Conservation (phyloP, 2,113 vertebrate species). For the Sceloporus undulatus region DNA sequence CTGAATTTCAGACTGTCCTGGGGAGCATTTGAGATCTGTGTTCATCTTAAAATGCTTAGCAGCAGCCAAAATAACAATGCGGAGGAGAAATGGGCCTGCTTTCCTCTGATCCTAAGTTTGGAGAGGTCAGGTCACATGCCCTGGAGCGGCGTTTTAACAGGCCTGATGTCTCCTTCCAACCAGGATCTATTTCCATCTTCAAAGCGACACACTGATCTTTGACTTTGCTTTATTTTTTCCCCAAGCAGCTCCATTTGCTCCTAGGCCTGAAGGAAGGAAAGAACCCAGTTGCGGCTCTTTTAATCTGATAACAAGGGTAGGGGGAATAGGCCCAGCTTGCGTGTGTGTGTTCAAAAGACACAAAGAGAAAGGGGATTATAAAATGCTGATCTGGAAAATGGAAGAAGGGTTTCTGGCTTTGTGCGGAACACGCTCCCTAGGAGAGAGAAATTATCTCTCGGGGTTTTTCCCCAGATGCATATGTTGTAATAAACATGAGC, state of each 20-base stretch:
- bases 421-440: not conserved
- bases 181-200: slow-evolving; percentile 43
- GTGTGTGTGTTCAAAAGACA: not conserved
- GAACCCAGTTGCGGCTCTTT: slow-evolving; percentile 65
- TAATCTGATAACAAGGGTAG: slow-evolving; percentile 52
- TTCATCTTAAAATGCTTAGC: not conserved
- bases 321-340: slow-evolving; percentile 36
- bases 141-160: slow-evolving; percentile 19
- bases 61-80: not conserved
- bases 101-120: slow-evolving; percentile 20
- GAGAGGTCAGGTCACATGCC: not conserved
- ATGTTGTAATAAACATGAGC: rapidly evolving
- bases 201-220: slow-evolving; percentile 44
- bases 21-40: not conserved
- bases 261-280: slow-evolving; percentile 23
- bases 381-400: not conserved
- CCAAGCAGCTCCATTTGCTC: slow-evolving; percentile 54
- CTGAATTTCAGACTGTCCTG: not conserved
- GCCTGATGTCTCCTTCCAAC: slow-evolving; percentile 16
- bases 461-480: rapidly evolving
- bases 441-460: not conserved
- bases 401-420: not conserved
- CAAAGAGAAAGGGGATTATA: rapidly evolving
- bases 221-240: not conserved
- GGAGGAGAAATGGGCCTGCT: not conserved